Percentiles rank a stretch among this genome's conserved stretches.
phyloP scores from a whole-genome alignment of 2,888 invertebrate genomes.

The Tineola bisselliella region DNA sequence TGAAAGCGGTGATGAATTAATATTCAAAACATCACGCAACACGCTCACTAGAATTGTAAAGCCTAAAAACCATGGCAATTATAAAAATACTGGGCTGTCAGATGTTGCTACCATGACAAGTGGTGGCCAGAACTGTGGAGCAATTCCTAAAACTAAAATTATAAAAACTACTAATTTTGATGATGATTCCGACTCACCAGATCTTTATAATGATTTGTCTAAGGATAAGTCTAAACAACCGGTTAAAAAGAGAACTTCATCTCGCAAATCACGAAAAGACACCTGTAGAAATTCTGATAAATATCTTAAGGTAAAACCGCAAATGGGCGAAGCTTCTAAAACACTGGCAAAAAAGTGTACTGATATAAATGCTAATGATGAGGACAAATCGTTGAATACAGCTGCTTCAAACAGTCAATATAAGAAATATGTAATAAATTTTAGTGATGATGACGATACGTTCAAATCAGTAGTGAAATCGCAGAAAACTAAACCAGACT shows the following conservation, averaged over 20 bases:
- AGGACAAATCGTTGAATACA: neutral
- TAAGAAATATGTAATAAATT: neutral
- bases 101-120: neutral
- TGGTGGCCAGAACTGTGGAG: neutral
- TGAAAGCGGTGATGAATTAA: neutral
- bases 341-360: neutral
- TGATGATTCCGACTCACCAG: conserved; percentile 33
- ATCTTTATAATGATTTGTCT: conserved; percentile 58
- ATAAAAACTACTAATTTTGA: too few species aligned
- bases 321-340: conserved; percentile 14
- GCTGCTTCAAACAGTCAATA: neutral
- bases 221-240: conserved; percentile 81
- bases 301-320: conserved; percentile 48
- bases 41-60: neutral
- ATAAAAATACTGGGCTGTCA: too few species aligned
- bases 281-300: conserved; percentile 70
- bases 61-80: neutral
- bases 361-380: neutral
- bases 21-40: neutral
- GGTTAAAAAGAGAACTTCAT: conserved; percentile 80
- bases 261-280: conserved; percentile 76
- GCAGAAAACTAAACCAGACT: conserved; percentile 10
- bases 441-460: conserved; percentile 8
- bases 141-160: neutral
- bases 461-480: neutral